Evolutionary conservation across 2,888 invertebrate species (phyloP), one percentile per base, ranked within the genome.

Genomic region (Leucozona laternaria): DNA sequence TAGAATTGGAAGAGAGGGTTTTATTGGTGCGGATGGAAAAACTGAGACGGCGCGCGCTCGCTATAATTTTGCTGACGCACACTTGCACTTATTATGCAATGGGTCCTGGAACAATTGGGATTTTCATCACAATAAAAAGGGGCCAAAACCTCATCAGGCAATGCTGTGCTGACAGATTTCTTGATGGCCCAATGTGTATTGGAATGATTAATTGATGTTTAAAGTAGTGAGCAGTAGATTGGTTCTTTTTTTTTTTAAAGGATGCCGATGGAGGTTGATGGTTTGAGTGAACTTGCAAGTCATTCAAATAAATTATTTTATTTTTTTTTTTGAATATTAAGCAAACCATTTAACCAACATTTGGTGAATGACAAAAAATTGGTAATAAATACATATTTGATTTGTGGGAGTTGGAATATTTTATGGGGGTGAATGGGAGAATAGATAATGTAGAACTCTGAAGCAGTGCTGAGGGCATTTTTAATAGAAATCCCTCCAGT

Each of bases 201-300:
- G 20, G 57, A 48, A 78, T 86, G 85, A 86, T 86, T 81, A 78
- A 86, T 86, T 70, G 81, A 72, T 25, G 17, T 22, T 0, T 34
- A 57, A 71, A 60, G 53, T 68, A n/a, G n/a, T n/a, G n/a, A n/a
- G 43, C 40, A 60, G 45, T 57, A 37, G 11, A 68, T 68, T 66
- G 66, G 45, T 48, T 66, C 2, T 8, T 13, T 31, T 31, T 48
- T 48, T 62, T 60, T 34, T 60, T n/a, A n/a, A 20, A 34, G 20
- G 28, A 8, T 31, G 31, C 31, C 58, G 31, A 20, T 70, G 25
- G 2, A 48, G 55, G 5, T 50, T 48, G 17, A 28, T 22, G 6
- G 6, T 20, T 6, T 6, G 45, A 37, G 40, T 11, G 34, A 64
- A 82, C 2, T 34, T 58, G 84, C 85, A 70, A 77, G 85, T 85